phyloP scores from a whole-genome alignment of 2,113 vertebrate species.

The Gambusia holbrooki region DNA sequence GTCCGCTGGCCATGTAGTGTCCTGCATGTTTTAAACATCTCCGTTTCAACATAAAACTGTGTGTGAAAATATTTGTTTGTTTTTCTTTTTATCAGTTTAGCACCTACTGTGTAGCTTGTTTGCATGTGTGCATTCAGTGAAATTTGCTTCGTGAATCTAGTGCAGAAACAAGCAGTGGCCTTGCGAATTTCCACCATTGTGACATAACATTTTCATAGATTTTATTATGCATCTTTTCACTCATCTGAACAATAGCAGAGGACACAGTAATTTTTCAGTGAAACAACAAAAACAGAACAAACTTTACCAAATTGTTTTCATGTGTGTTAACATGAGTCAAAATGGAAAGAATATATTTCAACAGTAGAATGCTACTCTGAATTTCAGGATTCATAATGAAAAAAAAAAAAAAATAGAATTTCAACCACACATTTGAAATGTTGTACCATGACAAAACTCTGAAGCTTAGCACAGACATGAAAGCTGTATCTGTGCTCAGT shows the following conservation, averaged over 20 bases:
- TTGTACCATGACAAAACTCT: background rate
- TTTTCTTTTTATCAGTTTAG: background rate
- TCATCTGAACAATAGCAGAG: background rate
- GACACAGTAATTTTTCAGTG: background rate
- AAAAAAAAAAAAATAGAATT: background rate
- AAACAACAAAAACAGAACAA: background rate
- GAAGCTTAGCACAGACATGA: constrained; percentile 10
- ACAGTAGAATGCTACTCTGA: background rate
- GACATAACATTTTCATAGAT: background rate
- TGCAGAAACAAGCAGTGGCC: background rate
- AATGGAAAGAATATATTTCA: background rate
- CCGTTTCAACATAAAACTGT: too few species aligned
- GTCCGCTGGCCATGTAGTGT: too few species aligned
- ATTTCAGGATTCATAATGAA: background rate
- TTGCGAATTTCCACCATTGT: background rate
- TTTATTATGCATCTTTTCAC: background rate
- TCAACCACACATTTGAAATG: background rate
- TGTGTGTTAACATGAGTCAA: background rate
- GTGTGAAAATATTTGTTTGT: too few species aligned
- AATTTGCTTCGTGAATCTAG: background rate
- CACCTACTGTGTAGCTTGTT: background rate
- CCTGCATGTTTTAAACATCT: too few species aligned
- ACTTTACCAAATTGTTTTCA: background rate
- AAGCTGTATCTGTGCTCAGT: constrained; percentile 5
- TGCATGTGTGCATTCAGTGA: background rate